Evolutionary conservation across 2,113 vertebrate genomes (phyloP).

Genomic region (Crotalus tigris): DNA sequence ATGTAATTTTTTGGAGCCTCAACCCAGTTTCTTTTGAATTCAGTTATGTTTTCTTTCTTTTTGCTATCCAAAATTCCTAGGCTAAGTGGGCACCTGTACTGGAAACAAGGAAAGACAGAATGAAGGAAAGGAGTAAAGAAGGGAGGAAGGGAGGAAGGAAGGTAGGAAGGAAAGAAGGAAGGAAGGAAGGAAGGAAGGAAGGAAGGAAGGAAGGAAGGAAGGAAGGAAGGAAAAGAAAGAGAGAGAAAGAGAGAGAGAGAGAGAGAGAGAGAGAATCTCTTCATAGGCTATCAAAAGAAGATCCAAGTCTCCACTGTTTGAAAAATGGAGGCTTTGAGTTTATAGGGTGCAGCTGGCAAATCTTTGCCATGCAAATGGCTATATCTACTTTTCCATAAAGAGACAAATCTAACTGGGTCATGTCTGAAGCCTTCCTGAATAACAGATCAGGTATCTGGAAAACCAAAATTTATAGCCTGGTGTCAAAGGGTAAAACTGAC

Average conservation of each 20-base stretch:
- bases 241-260: background rate
- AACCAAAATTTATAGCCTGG: background rate
- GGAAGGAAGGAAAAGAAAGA: background rate
- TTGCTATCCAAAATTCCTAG: background rate
- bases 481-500: background rate
- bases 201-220: rapidly evolving
- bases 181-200: background rate
- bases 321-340: background rate
- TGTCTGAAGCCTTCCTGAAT: background rate
- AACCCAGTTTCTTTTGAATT: no score
- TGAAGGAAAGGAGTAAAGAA: no score
- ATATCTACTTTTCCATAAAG: background rate
- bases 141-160: no score
- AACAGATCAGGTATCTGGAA: background rate
- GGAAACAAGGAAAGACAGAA: no score
- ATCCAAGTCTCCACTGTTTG: background rate
- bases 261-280: background rate
- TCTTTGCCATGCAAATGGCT: background rate
- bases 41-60: no score
- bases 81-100: background rate
- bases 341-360: background rate
- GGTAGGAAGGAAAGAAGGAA: background rate
- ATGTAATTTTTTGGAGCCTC: no score
- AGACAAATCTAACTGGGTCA: background rate
- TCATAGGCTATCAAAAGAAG: background rate